Evolutionary conservation across 1,140 invertebrate species (phyloP).

Genomic region (Mactra quadrangularis): DNA sequence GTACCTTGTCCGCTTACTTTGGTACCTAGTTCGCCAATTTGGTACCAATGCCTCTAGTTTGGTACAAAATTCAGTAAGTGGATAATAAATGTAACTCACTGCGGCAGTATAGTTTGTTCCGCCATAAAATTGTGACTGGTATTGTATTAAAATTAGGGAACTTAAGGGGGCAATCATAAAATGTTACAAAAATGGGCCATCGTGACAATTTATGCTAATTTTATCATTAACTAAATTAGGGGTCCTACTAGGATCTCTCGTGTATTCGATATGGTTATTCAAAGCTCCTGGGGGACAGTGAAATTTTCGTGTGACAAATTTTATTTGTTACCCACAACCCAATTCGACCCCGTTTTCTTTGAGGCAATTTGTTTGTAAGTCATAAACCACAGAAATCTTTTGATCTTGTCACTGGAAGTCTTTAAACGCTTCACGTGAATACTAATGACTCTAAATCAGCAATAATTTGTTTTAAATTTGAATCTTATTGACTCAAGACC

Average conservation of each 20-base stretch:
- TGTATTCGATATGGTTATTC: conserved; percentile 30
- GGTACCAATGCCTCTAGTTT: no score
- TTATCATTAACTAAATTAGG: no score
- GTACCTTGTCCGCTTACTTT: no score
- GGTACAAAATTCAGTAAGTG: no score
- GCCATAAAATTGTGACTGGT: no score
- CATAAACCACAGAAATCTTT: conserved; percentile 43
- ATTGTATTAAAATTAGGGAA: no score
- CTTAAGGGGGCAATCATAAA: no score
- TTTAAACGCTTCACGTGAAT: conserved; percentile 28
- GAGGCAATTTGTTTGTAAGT: conserved; percentile 20
- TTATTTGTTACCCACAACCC: conserved; percentile 48
- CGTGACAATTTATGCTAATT: no score
- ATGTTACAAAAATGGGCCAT: no score
- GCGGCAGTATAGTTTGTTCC: no score
- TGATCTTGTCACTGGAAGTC: conserved; percentile 47
- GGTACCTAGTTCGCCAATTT: no score
- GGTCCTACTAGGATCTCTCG: not conserved
- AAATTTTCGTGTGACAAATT: conserved; percentile 52
- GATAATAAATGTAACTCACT: no score
- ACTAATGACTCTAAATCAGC: conserved; percentile 63
- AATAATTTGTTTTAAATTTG: conserved; percentile 63
- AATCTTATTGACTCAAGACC: conserved; percentile 62
- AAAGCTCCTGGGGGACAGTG: conserved; percentile 36
- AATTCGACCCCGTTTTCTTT: conserved; percentile 41